Percentiles rank a stretch among this genome's conserved stretches.
These are phyloP conservation scores for Nautilus pompilius DNA, from an alignment of 1,140 invertebrate species.

Conservation along the genomic window DNA sequence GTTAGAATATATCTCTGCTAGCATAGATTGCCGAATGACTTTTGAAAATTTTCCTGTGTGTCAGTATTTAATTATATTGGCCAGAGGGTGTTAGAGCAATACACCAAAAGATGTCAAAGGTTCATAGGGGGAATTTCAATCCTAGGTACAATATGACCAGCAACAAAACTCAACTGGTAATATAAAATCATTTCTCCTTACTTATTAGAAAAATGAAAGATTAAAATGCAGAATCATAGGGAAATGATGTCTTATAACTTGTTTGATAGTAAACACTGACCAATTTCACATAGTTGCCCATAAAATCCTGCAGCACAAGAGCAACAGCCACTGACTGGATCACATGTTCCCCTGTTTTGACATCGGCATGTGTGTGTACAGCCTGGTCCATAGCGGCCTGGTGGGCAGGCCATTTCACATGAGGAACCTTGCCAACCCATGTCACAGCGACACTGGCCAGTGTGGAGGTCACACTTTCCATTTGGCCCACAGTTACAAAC, in stretches of 20 bases:
- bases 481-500: conserved; percentile 77
- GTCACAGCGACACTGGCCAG: conserved; percentile 75
- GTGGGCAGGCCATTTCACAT: conserved; percentile 65
- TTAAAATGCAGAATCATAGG: not conserved
- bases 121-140: not conserved
- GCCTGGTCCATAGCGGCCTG: conserved; percentile 51
- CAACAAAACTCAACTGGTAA: not conserved
- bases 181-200: not conserved
- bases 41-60: no score
- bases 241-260: not conserved
- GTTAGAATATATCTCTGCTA: no score
- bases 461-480: conserved; percentile 75
- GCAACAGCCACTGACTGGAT: conserved; percentile 55
- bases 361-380: conserved; percentile 84
- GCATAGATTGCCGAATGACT: no score
- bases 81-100: conserved; percentile 22
- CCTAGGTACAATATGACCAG: not conserved
- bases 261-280: conserved; percentile 24
- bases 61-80: no score
- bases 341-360: conserved; percentile 50
- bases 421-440: conserved; percentile 70
- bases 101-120: not conserved
- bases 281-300: conserved; percentile 50
- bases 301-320: conserved; percentile 53
- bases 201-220: no score